A percentile compares a stretch with the other conserved stretches of the same genome.
Evolutionary conservation across 2,888 invertebrate genomes (phyloP).

Genomic region (Incurvaria masculella): DNA sequence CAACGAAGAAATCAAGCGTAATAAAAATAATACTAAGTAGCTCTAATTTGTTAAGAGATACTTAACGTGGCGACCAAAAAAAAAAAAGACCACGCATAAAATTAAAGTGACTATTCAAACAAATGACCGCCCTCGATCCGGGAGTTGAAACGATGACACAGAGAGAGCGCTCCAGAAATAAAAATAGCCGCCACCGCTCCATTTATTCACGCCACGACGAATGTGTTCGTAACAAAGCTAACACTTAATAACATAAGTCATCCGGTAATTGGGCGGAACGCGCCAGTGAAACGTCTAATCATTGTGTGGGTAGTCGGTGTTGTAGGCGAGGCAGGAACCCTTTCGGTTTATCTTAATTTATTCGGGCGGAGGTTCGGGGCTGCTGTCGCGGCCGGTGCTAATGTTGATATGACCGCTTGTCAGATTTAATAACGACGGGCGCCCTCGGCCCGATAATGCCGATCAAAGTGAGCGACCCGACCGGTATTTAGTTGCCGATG

Average conservation of each 20-base stretch:
- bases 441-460: not conserved
- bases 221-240: slow-evolving; percentile 51
- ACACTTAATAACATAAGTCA: slow-evolving; percentile 47
- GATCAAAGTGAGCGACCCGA: no score
- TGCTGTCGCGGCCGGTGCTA: slow-evolving; percentile 30
- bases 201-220: slow-evolving; percentile 48
- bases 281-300: slow-evolving; percentile 48
- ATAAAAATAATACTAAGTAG: not conserved
- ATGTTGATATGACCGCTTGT: slow-evolving; percentile 52
- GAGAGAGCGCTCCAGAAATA: slow-evolving; percentile 43
- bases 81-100: not conserved
- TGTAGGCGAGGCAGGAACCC: slow-evolving; percentile 41
- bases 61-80: not conserved
- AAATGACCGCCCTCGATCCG: slow-evolving; percentile 48
- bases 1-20: not conserved
- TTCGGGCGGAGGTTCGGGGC: slow-evolving; percentile 37
- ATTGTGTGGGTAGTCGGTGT: slow-evolving; percentile 51
- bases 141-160: slow-evolving; percentile 50
- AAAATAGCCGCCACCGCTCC: slow-evolving; percentile 37
- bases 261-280: slow-evolving; percentile 28
- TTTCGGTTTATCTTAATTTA: slow-evolving; percentile 53
- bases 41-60: not conserved
- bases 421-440: slow-evolving; percentile 44
- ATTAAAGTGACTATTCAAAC: slow-evolving; percentile 35
- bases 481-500: no score